Evolutionary conservation across 2,888 invertebrate genomes (phyloP).

Genomic region (Heliconius cydno): DNA sequence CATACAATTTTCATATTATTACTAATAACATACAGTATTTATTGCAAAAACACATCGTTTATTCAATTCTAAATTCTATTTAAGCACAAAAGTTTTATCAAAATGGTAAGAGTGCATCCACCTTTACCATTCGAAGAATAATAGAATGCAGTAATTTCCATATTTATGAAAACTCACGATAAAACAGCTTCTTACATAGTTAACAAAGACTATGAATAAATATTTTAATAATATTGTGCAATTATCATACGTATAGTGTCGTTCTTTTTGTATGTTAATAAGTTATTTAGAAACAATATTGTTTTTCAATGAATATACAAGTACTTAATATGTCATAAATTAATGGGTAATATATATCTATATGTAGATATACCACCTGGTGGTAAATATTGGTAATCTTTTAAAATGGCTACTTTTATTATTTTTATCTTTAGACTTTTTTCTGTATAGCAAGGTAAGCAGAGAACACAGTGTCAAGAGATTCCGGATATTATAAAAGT

Average conservation of each 20-base stretch:
- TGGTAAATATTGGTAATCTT: no score
- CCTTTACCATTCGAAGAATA: conserved; percentile 44
- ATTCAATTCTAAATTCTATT: neutral
- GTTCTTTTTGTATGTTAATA: conserved; percentile 24
- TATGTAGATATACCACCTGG: no score
- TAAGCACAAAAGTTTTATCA: conserved; percentile 21
- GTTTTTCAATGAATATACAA: conserved; percentile 21
- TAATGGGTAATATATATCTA: neutral
- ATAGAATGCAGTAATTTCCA: conserved; percentile 45
- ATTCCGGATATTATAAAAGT: no score
- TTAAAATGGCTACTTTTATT: no score
- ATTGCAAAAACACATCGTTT: conserved; percentile 30
- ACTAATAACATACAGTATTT: conserved; percentile 35
- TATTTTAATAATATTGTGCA: conserved; percentile 27
- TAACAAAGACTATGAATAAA: conserved; percentile 36
- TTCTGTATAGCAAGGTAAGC: no score
- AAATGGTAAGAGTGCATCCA: conserved; percentile 34
- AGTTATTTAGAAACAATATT: neutral
- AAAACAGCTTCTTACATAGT: conserved; percentile 41
- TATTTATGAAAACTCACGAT: conserved; percentile 47
- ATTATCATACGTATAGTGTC: conserved; percentile 15
- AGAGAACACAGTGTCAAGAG: no score
- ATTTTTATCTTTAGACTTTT: no score
- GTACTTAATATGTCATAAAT: conserved; percentile 8
- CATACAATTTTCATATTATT: conserved; percentile 20